phyloP scores from a whole-genome alignment of 2,888 invertebrate species.

The Scelioninae gen. 2 region DNA sequence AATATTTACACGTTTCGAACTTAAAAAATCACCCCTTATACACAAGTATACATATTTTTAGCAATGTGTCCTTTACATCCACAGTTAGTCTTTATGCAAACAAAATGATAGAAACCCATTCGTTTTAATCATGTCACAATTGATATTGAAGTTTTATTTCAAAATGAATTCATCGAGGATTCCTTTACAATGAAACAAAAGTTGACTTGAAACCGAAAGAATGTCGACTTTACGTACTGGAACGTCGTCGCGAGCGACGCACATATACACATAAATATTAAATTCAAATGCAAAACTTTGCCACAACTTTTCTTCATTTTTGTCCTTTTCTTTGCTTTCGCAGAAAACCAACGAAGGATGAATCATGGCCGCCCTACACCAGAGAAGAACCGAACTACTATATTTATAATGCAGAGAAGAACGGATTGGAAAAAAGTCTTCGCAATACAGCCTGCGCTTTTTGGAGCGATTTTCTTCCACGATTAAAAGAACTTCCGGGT shows the following conservation, averaged over 20 bases:
- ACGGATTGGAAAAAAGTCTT: conserved; percentile 83
- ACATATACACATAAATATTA: conserved; percentile 29
- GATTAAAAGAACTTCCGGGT: conserved; percentile 86
- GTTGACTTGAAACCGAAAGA: not conserved
- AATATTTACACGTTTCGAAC: too few species aligned
- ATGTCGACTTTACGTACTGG: not conserved
- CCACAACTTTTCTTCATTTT: conserved; percentile 15
- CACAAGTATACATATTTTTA: too few species aligned
- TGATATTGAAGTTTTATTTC: too few species aligned
- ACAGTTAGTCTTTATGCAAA: too few species aligned
- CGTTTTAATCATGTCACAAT: too few species aligned
- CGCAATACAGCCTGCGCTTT: conserved; percentile 93
- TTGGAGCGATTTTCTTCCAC: conserved; percentile 96
- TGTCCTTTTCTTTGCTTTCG: conserved; percentile 64
- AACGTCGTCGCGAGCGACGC: not conserved
- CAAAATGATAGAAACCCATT: too few species aligned
- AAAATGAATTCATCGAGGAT: too few species aligned
- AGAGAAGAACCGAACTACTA: conserved; percentile 91
- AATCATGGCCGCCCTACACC: conserved; percentile 92
- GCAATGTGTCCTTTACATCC: too few species aligned
- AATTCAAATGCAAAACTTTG: conserved; percentile 20
- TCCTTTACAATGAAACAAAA: not conserved
- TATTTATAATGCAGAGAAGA: conserved; percentile 89
- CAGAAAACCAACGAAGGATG: conserved; percentile 78
- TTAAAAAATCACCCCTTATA: too few species aligned